A percentile compares a stretch with the other conserved stretches of the same genome.
Conservation (phyloP, 2,797 vertebrate genomes). For the Sebastes diploproa region DNA sequence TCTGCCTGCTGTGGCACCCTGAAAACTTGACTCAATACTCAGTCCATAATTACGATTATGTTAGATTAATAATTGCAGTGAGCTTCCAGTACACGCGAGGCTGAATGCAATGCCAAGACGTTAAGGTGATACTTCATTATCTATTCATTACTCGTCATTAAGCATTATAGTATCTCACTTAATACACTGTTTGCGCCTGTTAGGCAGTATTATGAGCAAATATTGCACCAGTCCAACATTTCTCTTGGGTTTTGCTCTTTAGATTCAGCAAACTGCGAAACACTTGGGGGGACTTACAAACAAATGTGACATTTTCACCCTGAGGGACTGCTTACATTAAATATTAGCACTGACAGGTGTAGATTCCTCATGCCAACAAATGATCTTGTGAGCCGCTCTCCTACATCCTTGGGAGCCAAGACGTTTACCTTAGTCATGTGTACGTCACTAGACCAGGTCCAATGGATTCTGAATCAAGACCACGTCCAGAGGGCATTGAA, state of each 20-base stretch:
- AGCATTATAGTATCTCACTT: conserved; percentile 42
- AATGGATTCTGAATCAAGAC: background rate
- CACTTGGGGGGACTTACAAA: conserved; percentile 46
- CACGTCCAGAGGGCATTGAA: background rate
- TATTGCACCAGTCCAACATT: conserved; percentile 31
- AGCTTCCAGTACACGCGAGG: conserved; percentile 46
- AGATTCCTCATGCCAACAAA: conserved; percentile 43
- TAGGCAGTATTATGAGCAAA: conserved; percentile 28
- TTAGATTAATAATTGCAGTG: conserved; percentile 74
- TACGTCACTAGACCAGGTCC: background rate
- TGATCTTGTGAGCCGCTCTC: conserved; percentile 20
- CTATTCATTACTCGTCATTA: conserved; percentile 72
- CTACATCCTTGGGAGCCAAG: conserved; percentile 3
- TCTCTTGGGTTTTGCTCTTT: conserved; percentile 31
- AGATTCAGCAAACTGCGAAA: conserved; percentile 38
- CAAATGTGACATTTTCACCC: conserved; percentile 57
- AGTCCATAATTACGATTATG: conserved; percentile 71
- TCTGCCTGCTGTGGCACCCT: conserved; percentile 56
- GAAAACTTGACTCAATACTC: conserved; percentile 70
- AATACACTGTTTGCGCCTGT: conserved; percentile 40
- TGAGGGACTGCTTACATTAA: conserved; percentile 56
- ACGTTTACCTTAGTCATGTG: background rate
- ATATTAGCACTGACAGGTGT: conserved; percentile 62
- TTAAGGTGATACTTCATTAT: conserved; percentile 70
- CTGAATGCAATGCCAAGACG: conserved; percentile 41